phyloP scores from a whole-genome alignment of 2,797 vertebrate genomes.

The Catharus ustulatus region DNA sequence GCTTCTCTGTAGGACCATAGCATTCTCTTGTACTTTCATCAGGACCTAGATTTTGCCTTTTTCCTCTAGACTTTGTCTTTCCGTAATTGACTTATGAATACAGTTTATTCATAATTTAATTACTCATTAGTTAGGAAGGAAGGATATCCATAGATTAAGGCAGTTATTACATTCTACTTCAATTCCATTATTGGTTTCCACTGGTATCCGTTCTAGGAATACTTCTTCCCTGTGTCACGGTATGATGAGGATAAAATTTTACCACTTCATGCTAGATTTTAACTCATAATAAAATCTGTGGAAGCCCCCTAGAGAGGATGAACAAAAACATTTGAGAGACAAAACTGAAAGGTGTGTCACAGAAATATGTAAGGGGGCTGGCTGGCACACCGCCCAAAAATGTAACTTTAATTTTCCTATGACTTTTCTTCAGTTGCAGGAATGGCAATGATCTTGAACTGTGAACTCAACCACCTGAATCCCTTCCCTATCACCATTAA shows the following conservation, averaged over 20 bases:
- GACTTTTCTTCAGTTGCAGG: constrained; percentile 85
- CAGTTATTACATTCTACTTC: not conserved
- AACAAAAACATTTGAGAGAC: not conserved
- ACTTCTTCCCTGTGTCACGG: not conserved
- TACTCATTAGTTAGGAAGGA: not conserved
- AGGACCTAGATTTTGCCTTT: not conserved
- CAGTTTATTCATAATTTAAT: not conserved
- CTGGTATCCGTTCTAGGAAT: not conserved
- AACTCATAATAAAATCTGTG: not conserved
- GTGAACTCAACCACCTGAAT: constrained; percentile 84
- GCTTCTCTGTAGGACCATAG: not conserved
- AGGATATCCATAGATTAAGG: not conserved
- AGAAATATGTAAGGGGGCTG: not conserved
- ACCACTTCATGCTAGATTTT: not conserved
- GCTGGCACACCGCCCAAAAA: not conserved
- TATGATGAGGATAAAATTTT: not conserved
- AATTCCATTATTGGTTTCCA: not conserved
- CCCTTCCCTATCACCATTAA: constrained; percentile 80
- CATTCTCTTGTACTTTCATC: not conserved
- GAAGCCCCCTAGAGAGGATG: not conserved
- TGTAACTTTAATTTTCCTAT: not conserved
- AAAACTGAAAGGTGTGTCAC: not conserved
- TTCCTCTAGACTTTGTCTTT: not conserved
- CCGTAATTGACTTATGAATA: not conserved
- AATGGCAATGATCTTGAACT: constrained; percentile 86